phyloP scores from a whole-genome alignment of 2,797 vertebrate species.

The Avahi laniger region DNA sequence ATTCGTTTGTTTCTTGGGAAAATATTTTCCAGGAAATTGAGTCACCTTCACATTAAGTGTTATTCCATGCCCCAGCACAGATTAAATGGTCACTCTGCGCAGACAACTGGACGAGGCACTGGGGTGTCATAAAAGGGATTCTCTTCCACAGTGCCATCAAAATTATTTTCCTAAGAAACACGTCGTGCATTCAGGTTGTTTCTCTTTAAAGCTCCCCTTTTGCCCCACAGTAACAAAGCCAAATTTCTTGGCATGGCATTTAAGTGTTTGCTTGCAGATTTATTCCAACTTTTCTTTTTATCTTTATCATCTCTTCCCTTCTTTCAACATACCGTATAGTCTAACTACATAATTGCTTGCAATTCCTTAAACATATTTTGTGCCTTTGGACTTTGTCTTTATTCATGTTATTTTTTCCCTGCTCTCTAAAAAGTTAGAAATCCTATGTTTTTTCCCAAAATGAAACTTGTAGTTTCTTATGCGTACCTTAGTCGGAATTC shows the following conservation, averaged over 20 bases:
- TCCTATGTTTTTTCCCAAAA: background rate
- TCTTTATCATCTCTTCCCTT: background rate
- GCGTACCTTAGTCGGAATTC: background rate
- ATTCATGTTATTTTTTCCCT: background rate
- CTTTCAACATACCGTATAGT: background rate
- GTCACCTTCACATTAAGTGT: background rate
- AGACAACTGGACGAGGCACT: background rate
- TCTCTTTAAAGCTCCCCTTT: background rate
- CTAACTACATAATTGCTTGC: background rate
- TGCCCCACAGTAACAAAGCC: background rate
- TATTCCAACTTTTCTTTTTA: background rate
- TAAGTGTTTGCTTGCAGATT: background rate
- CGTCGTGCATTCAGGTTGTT: background rate
- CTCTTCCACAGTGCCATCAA: accelerated
- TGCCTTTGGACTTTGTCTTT: background rate
- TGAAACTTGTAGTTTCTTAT: background rate
- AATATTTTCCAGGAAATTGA: background rate
- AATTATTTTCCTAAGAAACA: background rate
- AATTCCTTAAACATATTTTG: background rate
- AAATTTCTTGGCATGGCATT: background rate
- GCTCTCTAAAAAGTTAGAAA: background rate
- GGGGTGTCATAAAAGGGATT: background rate
- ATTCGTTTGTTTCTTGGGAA: background rate
- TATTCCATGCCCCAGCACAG: background rate
- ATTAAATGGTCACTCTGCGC: background rate